Conservation (phyloP, 2,113 vertebrate species). For the Arenaria interpres region DNA sequence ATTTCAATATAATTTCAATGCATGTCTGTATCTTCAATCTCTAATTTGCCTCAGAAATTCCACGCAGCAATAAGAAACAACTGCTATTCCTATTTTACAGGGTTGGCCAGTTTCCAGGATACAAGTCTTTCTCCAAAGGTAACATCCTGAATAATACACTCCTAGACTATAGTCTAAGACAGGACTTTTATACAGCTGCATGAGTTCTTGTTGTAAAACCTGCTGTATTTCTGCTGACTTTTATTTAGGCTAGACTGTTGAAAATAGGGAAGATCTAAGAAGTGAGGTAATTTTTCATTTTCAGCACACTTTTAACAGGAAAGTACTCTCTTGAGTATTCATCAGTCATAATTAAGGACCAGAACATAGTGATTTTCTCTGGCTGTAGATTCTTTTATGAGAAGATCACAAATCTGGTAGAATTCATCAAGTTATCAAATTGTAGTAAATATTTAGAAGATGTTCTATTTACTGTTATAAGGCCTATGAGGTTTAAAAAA, state of each 20-base stretch:
- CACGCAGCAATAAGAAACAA: slow-evolving; percentile 9
- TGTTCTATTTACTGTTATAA: background rate
- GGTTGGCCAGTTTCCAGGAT: slow-evolving; percentile 22
- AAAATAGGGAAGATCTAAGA: background rate
- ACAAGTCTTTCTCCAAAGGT: slow-evolving; percentile 45
- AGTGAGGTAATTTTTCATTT: background rate
- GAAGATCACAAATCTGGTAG: background rate
- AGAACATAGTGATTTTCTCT: background rate
- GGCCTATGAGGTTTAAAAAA: background rate
- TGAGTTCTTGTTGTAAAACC: background rate
- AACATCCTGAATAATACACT: slow-evolving; percentile 25
- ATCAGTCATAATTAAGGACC: background rate
- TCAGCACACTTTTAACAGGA: background rate
- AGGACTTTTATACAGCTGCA: background rate
- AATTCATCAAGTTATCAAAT: background rate
- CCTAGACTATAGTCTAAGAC: background rate
- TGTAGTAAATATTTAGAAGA: background rate
- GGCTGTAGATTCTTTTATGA: background rate
- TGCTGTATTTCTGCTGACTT: background rate
- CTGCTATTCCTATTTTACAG: slow-evolving; percentile 48
- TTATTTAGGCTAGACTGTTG: background rate
- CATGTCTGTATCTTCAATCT: background rate
- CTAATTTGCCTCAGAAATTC: background rate
- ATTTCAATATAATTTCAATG: slow-evolving; percentile 12
- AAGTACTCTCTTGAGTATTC: background rate